phyloP scores from a whole-genome alignment of 2,113 vertebrate species.

The Silurus glanis region DNA sequence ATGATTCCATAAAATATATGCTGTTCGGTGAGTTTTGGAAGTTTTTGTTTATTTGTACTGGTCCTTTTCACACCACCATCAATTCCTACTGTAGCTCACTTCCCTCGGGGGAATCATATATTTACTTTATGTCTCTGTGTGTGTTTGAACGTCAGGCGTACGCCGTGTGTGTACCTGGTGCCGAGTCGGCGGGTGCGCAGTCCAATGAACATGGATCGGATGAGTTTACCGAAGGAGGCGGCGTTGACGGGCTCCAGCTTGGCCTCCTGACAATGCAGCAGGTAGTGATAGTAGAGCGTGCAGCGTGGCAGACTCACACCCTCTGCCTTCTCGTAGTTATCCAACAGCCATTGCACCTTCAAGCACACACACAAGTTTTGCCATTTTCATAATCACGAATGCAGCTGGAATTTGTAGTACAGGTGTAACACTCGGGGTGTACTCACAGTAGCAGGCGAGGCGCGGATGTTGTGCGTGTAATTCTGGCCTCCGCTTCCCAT shows the following conservation, averaged over 20 bases:
- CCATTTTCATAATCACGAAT: no score
- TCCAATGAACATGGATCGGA: slow-evolving; percentile 90
- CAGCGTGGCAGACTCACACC: slow-evolving; percentile 88
- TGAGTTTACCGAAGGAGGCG: slow-evolving; percentile 90
- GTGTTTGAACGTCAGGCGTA: not conserved
- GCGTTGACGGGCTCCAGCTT: slow-evolving; percentile 90
- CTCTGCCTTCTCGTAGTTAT: slow-evolving; percentile 91
- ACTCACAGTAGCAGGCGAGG: slow-evolving; percentile 89
- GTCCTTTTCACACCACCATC: not conserved
- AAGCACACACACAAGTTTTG: not conserved
- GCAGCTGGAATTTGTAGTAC: not conserved
- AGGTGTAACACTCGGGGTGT: not conserved
- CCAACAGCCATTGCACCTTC: slow-evolving; percentile 89
- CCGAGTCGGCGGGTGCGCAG: slow-evolving; percentile 84
- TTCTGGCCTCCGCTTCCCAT: slow-evolving; percentile 77
- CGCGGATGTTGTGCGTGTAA: slow-evolving; percentile 85
- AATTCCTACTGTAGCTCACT: not conserved
- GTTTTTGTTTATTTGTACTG: not conserved
- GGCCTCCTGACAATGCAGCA: slow-evolving; percentile 91
- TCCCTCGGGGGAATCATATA: no score
- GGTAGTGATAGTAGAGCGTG: slow-evolving; percentile 92
- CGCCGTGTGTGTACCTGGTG: slow-evolving; percentile 73
- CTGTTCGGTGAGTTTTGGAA: not conserved
- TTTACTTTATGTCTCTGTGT: not conserved
- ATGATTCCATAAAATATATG: no score